Base-by-base conservation (phyloP, 1,140 invertebrate species). In the Liolophura sinensis region DNA sequence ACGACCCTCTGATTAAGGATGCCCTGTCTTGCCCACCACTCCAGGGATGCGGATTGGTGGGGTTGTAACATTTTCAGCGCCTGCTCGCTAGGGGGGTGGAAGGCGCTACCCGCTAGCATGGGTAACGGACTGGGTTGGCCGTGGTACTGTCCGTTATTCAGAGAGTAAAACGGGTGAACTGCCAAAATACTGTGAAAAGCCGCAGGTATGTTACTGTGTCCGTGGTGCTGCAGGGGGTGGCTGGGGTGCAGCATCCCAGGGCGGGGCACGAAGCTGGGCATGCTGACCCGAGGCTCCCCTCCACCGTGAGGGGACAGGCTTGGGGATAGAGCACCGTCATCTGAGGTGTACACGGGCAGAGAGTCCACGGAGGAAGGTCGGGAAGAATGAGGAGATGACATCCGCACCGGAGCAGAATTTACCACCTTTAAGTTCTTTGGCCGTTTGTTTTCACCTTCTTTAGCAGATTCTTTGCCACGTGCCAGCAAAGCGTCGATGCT, bases 1-100 rank as follows among this genome's bases (percentile, higher is more conserved):
- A 82, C 76, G 72, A 82, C 74, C 31, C 80, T 56, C 11, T 77
- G 75, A 67, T 80, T 77, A 51, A 80, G 75, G 78, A 82, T 80
- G 18, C 78, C 77, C 14, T 76, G 73, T n/a, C 80, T 56, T 18
- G 80, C 76, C 58, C 80, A 67, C 80, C 80, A 82, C 58, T 82
- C 80, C 40, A 77, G 50, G 70, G 74, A 70, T 50, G 70, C 69
- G n/a, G 71, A 52, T 1, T 69, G 69, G 14, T 79, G 78, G 18
- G 77, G 68, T 62, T 78, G 78, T 6, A 77, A 74, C 58, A 82
- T 68, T 68, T 82, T 82, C 47, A 77, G 69, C 1, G 77, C 78
- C 31, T 80, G 80, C 47, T 82, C 78, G 15, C 74, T 71, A 0
- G 80, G 80, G 22, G 72, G 70, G 65, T 80, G 80, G 52, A 82